phyloP scores from a whole-genome alignment of 1,140 invertebrate species.

The Ceratosolen fusciceps region DNA sequence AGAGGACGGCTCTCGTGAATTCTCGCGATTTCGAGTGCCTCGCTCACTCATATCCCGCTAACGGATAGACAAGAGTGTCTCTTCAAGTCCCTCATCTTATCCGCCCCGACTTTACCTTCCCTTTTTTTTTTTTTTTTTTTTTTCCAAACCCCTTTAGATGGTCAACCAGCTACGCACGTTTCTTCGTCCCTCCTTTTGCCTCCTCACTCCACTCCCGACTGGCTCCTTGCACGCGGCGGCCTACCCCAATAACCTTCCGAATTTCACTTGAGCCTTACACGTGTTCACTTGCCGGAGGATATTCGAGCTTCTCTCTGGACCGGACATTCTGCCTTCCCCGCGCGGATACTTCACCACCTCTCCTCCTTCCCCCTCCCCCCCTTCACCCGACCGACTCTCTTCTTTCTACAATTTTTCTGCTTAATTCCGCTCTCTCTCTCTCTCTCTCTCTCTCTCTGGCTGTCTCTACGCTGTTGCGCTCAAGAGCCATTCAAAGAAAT shows the following conservation, averaged over 20 bases:
- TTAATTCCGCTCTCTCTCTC: background rate
- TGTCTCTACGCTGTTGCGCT: no score
- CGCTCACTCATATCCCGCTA: background rate
- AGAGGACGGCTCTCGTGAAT: background rate
- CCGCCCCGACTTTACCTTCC: constrained; percentile 4
- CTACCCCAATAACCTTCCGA: no score
- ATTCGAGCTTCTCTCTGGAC: constrained; percentile 8
- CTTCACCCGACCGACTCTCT: constrained; percentile 13
- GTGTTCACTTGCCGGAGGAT: constrained; percentile 9
- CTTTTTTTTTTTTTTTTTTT: no score
- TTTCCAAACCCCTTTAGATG: constrained; percentile 19
- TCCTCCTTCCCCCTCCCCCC: constrained; percentile 28
- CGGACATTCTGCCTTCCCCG: background rate
- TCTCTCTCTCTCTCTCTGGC: no score
- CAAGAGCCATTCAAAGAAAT: background rate
- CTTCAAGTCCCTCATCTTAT: background rate
- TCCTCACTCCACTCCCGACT: no score
- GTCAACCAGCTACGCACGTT: background rate
- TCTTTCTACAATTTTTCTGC: background rate
- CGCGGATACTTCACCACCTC: background rate
- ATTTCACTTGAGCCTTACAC: constrained; percentile 34
- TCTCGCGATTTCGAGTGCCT: constrained; percentile 2
- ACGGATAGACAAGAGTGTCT: background rate
- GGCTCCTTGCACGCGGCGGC: no score
- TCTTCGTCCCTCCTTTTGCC: no score